These are phyloP conservation scores for Ictidomys tridecemlineatus DNA, from an alignment of 2,113 vertebrate genomes.

Conservation along the genomic window DNA sequence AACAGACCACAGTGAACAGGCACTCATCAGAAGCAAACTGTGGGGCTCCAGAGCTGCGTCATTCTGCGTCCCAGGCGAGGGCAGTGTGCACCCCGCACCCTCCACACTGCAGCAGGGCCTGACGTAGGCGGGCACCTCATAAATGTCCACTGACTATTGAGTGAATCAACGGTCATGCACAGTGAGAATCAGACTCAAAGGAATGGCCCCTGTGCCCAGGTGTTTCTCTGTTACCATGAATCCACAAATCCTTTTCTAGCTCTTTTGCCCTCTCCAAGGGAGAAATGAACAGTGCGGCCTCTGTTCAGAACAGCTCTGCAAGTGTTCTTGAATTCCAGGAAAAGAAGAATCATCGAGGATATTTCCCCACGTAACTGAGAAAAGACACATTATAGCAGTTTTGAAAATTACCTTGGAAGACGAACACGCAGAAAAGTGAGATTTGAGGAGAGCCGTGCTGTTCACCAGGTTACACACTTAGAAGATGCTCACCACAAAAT, in stretches of 20 bases:
- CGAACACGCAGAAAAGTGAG: background rate
- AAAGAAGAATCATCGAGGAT: background rate
- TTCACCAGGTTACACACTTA: background rate
- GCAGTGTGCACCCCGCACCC: background rate
- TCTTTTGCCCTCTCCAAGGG: background rate
- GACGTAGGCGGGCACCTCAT: background rate
- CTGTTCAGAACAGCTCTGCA: background rate
- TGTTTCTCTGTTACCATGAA: background rate
- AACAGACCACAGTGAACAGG: too few species aligned
- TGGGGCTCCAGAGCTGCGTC: too few species aligned
- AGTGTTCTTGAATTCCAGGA: background rate
- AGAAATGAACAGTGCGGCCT: fast-evolving
- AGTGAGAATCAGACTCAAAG: background rate
- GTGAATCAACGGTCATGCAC: background rate
- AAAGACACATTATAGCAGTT: background rate
- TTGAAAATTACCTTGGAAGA: conserved; percentile 58
- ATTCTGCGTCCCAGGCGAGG: fast-evolving
- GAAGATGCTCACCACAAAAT: background rate
- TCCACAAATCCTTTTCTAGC: background rate
- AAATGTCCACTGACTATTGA: background rate
- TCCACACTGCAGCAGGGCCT: background rate
- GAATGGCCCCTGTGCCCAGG: background rate
- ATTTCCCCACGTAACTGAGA: conserved; percentile 27
- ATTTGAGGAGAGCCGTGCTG: conserved; percentile 8
- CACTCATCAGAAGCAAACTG: too few species aligned